phyloP scores from a whole-genome alignment of 2,113 vertebrate genomes.

The Oryctolagus cuniculus region mOryCun1.1 NC_091440.1:5330001-5330500 shows the following conservation, averaged over 20 bases:
- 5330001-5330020: background rate
- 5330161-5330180: conserved; percentile 31
- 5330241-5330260: conserved; percentile 66
- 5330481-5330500: conserved; percentile 4
- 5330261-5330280: conserved; percentile 48
- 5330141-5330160: conserved; percentile 43
- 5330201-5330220: conserved; percentile 57
- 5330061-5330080: conserved; percentile 28
- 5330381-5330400: background rate
- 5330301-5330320: conserved; percentile 34
- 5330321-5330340: conserved; percentile 40
- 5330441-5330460: background rate
- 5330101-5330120: background rate
- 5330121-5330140: background rate
- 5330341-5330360: background rate
- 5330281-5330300: background rate
- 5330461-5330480: conserved; percentile 32
- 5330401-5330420: background rate
- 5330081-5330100: conserved; percentile 39
- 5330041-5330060: conserved; percentile 1
- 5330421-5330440: background rate
- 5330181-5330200: conserved; percentile 58
- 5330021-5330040: background rate
- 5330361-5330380: background rate
- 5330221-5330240: conserved; percentile 66